Evolutionary conservation across 2,888 invertebrate species (phyloP).

Genomic region (Ethmia dodecea): DNA sequence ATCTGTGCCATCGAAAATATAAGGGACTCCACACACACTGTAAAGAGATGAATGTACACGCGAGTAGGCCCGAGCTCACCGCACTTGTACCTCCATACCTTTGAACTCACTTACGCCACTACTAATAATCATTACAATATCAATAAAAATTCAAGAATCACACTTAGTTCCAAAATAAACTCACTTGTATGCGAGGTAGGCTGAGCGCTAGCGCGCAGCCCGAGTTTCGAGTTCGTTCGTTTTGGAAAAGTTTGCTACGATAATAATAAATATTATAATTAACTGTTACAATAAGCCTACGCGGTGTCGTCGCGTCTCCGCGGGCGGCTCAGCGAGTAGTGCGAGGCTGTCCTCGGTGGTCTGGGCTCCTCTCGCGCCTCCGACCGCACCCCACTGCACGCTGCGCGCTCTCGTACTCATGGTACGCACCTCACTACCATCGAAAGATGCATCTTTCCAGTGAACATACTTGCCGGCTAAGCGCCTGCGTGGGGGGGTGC

Average conservation of each 20-base stretch:
- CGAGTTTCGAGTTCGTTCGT: slow-evolving; percentile 80
- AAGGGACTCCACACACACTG: slow-evolving; percentile 73
- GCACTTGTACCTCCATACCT: slow-evolving; percentile 45
- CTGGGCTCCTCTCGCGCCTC: slow-evolving; percentile 2
- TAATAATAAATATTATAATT: slow-evolving; percentile 74
- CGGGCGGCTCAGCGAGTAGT: slow-evolving; percentile 41
- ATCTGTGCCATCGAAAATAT: slow-evolving; percentile 74
- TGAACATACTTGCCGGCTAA: slow-evolving; percentile 6
- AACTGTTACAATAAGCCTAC: slow-evolving; percentile 76
- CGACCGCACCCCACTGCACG: neutral
- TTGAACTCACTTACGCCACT: slow-evolving; percentile 72
- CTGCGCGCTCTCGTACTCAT: slow-evolving; percentile 1
- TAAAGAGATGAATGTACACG: slow-evolving; percentile 53
- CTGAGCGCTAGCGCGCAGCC: slow-evolving; percentile 76
- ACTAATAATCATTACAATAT: slow-evolving; percentile 77
- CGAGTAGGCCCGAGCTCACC: slow-evolving; percentile 28
- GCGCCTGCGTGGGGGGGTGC: neutral
- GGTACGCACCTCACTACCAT: neutral
- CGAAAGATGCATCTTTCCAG: slow-evolving; percentile 1
- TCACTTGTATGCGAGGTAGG: slow-evolving; percentile 87
- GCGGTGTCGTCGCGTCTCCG: slow-evolving; percentile 70
- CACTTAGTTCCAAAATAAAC: slow-evolving; percentile 87
- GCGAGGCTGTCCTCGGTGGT: neutral
- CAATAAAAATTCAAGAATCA: slow-evolving; percentile 83
- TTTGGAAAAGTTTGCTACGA: slow-evolving; percentile 78